A percentile compares a stretch with the other conserved stretches of the same genome.
Conservation (phyloP, 2,797 vertebrate genomes). For the Cirrhinus mrigala region DNA sequence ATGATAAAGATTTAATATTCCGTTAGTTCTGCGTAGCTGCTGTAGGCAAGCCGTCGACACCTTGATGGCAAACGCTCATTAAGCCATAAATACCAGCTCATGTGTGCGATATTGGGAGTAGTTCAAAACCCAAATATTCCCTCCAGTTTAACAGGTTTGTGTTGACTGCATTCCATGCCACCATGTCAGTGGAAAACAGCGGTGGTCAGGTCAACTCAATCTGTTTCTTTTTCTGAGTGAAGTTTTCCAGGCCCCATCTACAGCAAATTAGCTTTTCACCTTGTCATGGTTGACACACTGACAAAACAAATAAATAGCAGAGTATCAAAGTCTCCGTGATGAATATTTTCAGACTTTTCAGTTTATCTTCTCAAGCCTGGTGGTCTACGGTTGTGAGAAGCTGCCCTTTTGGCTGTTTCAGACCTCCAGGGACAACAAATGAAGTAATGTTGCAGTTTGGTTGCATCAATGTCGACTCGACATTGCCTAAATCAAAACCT, state of each 20-base stretch:
- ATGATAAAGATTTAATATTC: conserved; percentile 4
- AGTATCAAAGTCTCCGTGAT: conserved; percentile 78
- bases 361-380: conserved; percentile 82
- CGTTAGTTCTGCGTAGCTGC: background rate
- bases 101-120: conserved; percentile 40
- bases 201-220: conserved; percentile 46
- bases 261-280: conserved; percentile 67
- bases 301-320: conserved; percentile 82
- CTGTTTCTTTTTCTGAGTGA: conserved; percentile 56
- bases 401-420: conserved; percentile 61
- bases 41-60: background rate
- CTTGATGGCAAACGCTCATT: background rate
- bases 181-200: conserved; percentile 55
- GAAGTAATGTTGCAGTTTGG: conserved; percentile 62
- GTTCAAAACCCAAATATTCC: conserved; percentile 43
- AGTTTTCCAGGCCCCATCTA: conserved; percentile 61
- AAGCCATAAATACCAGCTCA: conserved; percentile 31
- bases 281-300: conserved; percentile 68
- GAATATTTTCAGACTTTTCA: conserved; percentile 79
- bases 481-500: conserved; percentile 39
- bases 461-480: conserved; percentile 44
- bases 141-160: conserved; percentile 51
- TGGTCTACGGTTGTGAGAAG: conserved; percentile 81
- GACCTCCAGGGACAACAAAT: conserved; percentile 73
- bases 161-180: conserved; percentile 56